Evolutionary conservation across 2,888 invertebrate species (phyloP).

Genomic region (Cheilosia variabilis): DNA sequence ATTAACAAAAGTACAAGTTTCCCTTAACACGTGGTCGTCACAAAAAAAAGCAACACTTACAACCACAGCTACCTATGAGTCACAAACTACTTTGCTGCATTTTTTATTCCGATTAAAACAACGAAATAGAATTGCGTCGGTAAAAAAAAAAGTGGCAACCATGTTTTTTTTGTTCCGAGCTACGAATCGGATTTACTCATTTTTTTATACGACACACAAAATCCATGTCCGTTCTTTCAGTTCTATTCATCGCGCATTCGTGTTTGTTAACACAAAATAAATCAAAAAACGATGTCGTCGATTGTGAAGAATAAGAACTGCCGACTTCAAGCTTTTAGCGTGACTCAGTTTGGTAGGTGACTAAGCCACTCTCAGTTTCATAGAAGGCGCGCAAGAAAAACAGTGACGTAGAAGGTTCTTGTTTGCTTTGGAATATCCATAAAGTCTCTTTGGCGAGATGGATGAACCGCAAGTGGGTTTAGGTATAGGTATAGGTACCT

Average conservation of each 20-base stretch:
- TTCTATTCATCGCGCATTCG: conserved; percentile 2
- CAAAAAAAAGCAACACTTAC: conserved; percentile 5
- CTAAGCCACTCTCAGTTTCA: conserved; percentile 19
- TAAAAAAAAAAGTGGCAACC: conserved; percentile 7
- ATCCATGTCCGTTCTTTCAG: conserved; percentile 2
- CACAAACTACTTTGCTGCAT: conserved; percentile 26
- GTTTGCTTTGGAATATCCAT: too few species aligned
- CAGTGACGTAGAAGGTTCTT: background rate
- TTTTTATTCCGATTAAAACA: conserved; percentile 46
- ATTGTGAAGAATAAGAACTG: background rate
- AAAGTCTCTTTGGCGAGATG: too few species aligned
- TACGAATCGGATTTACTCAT: background rate
- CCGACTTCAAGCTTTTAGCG: conserved; percentile 23
- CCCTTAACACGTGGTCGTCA: conserved; percentile 17
- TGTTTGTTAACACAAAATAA: background rate
- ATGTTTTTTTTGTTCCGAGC: conserved; percentile 9
- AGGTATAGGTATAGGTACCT: too few species aligned
- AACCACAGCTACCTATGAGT: conserved; percentile 31
- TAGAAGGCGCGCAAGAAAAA: background rate
- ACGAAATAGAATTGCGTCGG: conserved; percentile 31
- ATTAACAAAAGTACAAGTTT: background rate
- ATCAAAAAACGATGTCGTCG: background rate
- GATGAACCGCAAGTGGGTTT: too few species aligned
- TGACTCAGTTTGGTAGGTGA: conserved; percentile 43
- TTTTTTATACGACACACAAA: conserved; percentile 17